Evolutionary conservation across 2,797 vertebrate genomes (phyloP), one percentile per base, ranked within the genome.

Genomic region (Thalassophryne amazonica): DNA sequence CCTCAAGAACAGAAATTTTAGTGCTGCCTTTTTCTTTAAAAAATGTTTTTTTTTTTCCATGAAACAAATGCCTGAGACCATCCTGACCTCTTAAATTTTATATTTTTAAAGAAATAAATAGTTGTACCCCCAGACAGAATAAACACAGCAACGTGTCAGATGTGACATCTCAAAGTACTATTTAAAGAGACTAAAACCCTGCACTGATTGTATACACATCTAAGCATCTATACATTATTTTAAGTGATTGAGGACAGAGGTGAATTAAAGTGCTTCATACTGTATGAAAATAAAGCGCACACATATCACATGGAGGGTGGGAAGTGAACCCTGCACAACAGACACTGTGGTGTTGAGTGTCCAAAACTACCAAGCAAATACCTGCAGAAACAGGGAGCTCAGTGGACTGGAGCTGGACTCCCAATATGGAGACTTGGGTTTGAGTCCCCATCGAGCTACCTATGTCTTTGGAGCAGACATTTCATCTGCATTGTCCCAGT

Each of bases 191-290:
- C 68, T 76, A 78, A 66, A 83, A 86, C 79, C 86, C 82, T 87
- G 85, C 82, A 79, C 65, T 82, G 65, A 81, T 69, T 78, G 80
- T 79, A 81, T 71, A 80, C 77, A 81, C 64, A 28, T 77, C 69
- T 79, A 57, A 71, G 83, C 77, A 84, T 71, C 55, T 71, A 83
- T 42, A 70, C 68, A 69, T 68, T 73, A 25, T 60, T 79, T 61
- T 78, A 30, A 13, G 60, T 74, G 67, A 43, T 69, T 69, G 53
- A 81, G 45, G 48, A 79, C 46, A 75, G 60, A 81, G 77, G 73
- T 82, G 81, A 58, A 78, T 74, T 88, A 89, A 89, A 89, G 87
- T 89, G 87, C 87, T 81, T 89, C 58, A 70, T 69, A 85, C 75
- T 68, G 73, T 60, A 75, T 82, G 70, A 80, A 79, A 76, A 81